phyloP scores from a whole-genome alignment of 2,888 invertebrate genomes.

The Epinotia brunnichana region DNA sequence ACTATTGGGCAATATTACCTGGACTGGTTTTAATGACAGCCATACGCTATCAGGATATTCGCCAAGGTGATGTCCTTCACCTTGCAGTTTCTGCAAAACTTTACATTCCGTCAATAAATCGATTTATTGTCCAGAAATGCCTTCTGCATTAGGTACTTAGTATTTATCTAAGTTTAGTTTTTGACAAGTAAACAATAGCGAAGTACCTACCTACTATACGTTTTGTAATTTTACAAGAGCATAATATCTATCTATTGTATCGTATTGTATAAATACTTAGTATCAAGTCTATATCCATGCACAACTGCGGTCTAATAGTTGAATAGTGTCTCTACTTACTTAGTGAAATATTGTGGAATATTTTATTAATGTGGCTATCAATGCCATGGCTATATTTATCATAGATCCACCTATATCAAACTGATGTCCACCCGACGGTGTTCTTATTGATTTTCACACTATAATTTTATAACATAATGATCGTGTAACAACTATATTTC shows the following conservation, averaged over 20 bases:
- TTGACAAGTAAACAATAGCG: no score
- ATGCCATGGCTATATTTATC: constrained; percentile 2
- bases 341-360: background rate
- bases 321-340: background rate
- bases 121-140: no score
- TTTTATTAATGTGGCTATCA: background rate
- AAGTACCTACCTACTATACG: no score
- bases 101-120: no score
- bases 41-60: no score
- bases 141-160: no score
- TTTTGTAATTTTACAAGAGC: no score
- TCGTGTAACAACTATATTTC: constrained; percentile 38
- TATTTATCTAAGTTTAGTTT: no score
- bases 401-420: constrained; percentile 3
- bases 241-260: no score
- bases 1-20: background rate
- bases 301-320: background rate
- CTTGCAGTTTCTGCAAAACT: no score
- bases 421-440: constrained; percentile 3
- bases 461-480: constrained; percentile 40
- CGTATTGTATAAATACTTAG: no score
- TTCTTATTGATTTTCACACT: constrained; percentile 32
- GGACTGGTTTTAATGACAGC: background rate
- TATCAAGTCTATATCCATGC: background rate
- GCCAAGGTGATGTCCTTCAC: background rate